Conservation (phyloP, 2,113 vertebrate genomes). For the Hemicordylus capensis region DNA sequence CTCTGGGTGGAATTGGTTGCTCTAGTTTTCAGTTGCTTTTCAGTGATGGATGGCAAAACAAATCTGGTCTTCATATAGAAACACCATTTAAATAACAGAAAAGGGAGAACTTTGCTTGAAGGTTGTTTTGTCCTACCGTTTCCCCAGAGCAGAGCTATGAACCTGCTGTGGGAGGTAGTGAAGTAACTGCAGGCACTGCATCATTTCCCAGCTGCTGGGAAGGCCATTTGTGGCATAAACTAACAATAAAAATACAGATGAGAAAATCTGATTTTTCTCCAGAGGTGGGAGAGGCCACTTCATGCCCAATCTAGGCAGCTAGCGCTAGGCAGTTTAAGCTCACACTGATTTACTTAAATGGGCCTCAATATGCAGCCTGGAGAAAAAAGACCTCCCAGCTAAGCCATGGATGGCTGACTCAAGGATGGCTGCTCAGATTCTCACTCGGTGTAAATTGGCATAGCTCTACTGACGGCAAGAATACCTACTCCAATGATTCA, state of each 20-base stretch:
- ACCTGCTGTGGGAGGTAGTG: constrained; percentile 69
- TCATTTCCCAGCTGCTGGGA: constrained; percentile 73
- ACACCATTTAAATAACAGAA: constrained; percentile 74
- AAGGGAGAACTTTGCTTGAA: constrained; percentile 74
- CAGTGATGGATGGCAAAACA: constrained; percentile 68
- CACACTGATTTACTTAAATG: constrained; percentile 32
- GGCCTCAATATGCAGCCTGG: not conserved
- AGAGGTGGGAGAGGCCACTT: constrained; percentile 71
- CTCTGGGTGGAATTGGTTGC: constrained; percentile 57
- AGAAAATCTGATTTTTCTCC: constrained; percentile 73
- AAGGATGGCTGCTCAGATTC: not conserved
- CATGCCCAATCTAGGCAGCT: constrained; percentile 53
- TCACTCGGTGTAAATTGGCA: not conserved
- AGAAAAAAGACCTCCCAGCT: not conserved
- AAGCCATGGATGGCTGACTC: not conserved
- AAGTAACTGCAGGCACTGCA: constrained; percentile 76
- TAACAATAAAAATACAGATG: constrained; percentile 77
- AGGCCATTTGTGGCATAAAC: constrained; percentile 79
- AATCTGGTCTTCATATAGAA: constrained; percentile 63
- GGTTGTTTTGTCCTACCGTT: constrained; percentile 66
- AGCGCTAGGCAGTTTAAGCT: constrained; percentile 19
- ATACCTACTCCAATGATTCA: not conserved
- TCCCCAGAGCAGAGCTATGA: constrained; percentile 55
- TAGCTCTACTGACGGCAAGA: not conserved
- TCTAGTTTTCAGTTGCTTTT: constrained; percentile 61